Conservation (phyloP, 2,113 vertebrate genomes). For the Numenius arquata region DNA sequence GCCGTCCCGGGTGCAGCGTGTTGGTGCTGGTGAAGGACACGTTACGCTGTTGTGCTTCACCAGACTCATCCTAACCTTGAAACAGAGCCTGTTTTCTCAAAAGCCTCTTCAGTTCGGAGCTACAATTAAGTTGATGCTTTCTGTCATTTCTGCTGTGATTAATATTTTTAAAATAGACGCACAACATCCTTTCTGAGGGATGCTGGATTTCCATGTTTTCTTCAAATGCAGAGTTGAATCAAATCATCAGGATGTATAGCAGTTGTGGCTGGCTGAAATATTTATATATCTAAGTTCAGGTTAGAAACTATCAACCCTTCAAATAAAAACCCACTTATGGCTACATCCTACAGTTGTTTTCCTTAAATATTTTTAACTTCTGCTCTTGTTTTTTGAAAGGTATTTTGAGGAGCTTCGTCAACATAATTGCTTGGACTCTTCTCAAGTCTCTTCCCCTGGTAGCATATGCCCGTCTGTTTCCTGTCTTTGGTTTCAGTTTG, state of each 20-base stretch:
- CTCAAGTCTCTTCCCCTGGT: not conserved
- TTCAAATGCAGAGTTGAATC: not conserved
- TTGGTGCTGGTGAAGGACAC: not conserved
- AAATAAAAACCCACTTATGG: not conserved
- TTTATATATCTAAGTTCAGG: constrained; percentile 24
- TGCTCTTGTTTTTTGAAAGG: constrained; percentile 4
- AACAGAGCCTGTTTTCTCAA: not conserved
- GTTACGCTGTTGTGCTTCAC: not conserved
- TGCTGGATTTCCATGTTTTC: not conserved
- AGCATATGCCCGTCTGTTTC: not conserved
- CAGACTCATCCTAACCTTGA: not conserved
- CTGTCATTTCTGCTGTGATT: not conserved
- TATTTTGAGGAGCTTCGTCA: constrained; percentile 36
- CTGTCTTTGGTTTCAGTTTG: constrained; percentile 12
- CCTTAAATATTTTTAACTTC: constrained; percentile 33
- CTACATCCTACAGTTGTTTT: constrained; percentile 31
- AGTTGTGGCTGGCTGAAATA: not conserved
- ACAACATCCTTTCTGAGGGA: not conserved
- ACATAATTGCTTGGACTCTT: not conserved
- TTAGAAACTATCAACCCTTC: not conserved
- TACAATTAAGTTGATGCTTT: not conserved
- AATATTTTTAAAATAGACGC: not conserved
- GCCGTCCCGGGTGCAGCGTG: fast-evolving
- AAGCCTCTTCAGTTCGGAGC: not conserved
- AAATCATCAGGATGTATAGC: not conserved